A percentile compares a stretch with the other conserved stretches of the same genome.
Conservation (phyloP, 2,113 vertebrate genomes). For the Microcebus griseorufus region DNA sequence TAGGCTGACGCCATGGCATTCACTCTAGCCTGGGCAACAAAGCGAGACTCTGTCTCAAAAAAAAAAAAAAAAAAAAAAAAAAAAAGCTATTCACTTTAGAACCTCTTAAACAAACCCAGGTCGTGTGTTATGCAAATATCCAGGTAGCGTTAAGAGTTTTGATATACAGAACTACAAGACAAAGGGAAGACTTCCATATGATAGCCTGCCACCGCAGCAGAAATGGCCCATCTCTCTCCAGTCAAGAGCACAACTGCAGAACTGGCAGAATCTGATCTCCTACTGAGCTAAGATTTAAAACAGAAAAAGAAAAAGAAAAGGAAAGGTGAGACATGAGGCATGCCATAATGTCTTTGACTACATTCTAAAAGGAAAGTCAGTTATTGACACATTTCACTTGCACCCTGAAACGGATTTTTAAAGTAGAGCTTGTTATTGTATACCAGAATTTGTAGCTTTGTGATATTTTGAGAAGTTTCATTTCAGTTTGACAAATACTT, state of each 20-base stretch:
- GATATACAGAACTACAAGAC: background rate
- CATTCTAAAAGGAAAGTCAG: conserved; percentile 1
- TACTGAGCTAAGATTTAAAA: background rate
- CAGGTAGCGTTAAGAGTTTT: background rate
- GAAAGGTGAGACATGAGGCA: background rate
- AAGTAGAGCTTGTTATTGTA: background rate
- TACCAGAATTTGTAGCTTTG: background rate
- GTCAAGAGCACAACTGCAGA: background rate
- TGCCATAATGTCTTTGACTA: background rate
- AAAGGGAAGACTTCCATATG: background rate
- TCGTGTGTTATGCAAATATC: background rate
- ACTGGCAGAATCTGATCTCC: background rate
- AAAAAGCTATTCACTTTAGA: background rate
- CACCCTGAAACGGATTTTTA: background rate
- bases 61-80: no score
- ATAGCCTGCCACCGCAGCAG: background rate
- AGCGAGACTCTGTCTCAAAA: no score
- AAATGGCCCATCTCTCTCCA: background rate
- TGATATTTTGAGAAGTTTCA: background rate
- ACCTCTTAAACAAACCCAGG: background rate
- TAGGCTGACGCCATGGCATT: no score
- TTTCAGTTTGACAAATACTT: background rate
- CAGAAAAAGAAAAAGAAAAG: background rate
- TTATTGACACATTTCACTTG: background rate
- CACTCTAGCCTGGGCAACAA: no score